Evolutionary conservation across 2,888 invertebrate species (phyloP).

Genomic region (Protula sp.): DNA sequence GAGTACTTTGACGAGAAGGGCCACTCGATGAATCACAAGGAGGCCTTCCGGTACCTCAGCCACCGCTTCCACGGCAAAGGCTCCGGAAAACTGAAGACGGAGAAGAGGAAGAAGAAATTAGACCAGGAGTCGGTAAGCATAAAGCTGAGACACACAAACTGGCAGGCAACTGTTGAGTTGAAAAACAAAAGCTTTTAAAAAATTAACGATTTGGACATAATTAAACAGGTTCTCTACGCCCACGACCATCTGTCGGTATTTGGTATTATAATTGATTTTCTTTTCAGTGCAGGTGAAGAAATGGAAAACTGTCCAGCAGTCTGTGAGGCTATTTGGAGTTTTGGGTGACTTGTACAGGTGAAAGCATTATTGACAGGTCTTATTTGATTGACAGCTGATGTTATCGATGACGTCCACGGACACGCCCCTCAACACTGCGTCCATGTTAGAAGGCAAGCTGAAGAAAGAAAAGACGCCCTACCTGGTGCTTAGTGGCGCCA

Average conservation of each 20-base stretch:
- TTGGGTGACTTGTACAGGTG: too few species aligned
- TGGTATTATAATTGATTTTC: too few species aligned
- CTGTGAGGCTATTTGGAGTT: too few species aligned
- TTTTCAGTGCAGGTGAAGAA: too few species aligned
- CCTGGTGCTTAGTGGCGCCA: constrained; percentile 78
- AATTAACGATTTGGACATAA: too few species aligned
- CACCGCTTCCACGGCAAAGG: constrained; percentile 99
- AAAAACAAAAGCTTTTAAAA: too few species aligned
- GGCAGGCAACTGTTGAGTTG: neutral
- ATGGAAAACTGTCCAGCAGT: too few species aligned
- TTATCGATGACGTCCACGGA: constrained; percentile 97
- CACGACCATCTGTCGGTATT: too few species aligned
- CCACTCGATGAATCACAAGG: constrained; percentile 83
- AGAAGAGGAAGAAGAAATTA: constrained; percentile 89
- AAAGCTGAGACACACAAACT: neutral
- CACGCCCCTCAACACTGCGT: constrained; percentile 90
- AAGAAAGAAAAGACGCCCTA: constrained; percentile 88
- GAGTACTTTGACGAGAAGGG: constrained; percentile 98
- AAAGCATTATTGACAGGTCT: too few species aligned
- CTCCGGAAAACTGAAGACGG: constrained; percentile 95
- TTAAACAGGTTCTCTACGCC: too few species aligned
- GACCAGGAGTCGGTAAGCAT: constrained; percentile 81
- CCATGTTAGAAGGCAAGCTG: constrained; percentile 91
- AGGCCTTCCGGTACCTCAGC: constrained; percentile 88
- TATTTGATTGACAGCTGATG: constrained; percentile 76